A percentile compares a stretch with the other conserved stretches of the same genome.
These are phyloP conservation scores for Tetramorium alpestre DNA, from an alignment of 1,140 invertebrate genomes.

Conservation along the genomic window DNA sequence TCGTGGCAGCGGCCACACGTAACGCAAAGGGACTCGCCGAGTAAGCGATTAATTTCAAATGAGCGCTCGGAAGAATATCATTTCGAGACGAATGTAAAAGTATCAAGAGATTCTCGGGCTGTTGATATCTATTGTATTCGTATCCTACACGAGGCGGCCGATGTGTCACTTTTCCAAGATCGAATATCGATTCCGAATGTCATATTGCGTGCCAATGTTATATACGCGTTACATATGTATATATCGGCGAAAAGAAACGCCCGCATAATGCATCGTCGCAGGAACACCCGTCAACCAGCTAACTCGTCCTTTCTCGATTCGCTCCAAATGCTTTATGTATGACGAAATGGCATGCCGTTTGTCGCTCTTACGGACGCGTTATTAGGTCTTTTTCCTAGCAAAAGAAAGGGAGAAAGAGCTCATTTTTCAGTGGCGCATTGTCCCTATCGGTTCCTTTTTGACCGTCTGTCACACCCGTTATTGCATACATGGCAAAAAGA, in stretches of 20 bases:
- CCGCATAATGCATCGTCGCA: conserved; percentile 33
- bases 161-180: conserved; percentile 6
- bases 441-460: conserved; percentile 8
- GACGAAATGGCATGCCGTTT: conserved; percentile 32
- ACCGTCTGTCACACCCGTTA: conserved; percentile 1
- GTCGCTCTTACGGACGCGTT: conserved; percentile 34
- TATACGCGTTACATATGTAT: background rate
- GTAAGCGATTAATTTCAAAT: conserved; percentile 13
- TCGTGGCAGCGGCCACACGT: background rate
- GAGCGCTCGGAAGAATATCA: background rate
- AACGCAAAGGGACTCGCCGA: background rate
- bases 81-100: background rate
- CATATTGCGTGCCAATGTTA: background rate
- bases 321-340: conserved; percentile 27
- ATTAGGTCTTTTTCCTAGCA: conserved; percentile 34
- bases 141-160: background rate
- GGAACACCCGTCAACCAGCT: conserved; percentile 31
- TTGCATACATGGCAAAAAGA: conserved; percentile 2
- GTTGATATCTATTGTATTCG: background rate
- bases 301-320: conserved; percentile 28
- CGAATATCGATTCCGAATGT: conserved; percentile 33
- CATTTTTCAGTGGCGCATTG: conserved; percentile 36
- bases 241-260: background rate
- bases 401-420: conserved; percentile 1
- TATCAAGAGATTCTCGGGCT: background rate